phyloP scores from a whole-genome alignment of 2,113 vertebrate species.

The Rattus rattus region DNA sequence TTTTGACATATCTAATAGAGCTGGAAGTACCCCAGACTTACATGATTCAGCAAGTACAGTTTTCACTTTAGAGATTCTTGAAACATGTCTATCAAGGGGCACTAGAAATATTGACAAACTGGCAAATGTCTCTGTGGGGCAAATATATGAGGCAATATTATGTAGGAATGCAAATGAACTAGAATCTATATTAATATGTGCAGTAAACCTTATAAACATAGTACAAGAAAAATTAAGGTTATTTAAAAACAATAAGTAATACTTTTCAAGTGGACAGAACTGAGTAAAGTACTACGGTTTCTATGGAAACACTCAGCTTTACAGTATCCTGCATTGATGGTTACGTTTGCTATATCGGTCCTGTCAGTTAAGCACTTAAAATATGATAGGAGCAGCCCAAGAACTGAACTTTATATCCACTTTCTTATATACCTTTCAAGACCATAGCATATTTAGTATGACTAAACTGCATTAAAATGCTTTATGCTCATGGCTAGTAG shows the following conservation, averaged over 20 bases:
- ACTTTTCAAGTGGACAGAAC: conserved; percentile 1
- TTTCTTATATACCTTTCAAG: neutral
- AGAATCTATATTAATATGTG: neutral
- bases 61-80: conserved; percentile 44
- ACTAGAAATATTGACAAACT: conserved; percentile 21
- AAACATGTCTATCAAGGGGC: neutral
- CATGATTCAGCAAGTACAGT: conserved; percentile 29
- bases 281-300: neutral
- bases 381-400: conserved; percentile 14
- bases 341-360: neutral
- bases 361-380: neutral
- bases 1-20: neutral
- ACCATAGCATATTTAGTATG: neutral
- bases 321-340: neutral
- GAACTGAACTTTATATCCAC: conserved; percentile 37
- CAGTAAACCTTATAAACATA: conserved; percentile 29
- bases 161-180: conserved; percentile 31
- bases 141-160: neutral
- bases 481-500: neutral
- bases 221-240: conserved; percentile 25
- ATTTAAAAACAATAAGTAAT: neutral
- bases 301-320: neutral
- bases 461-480: neutral
- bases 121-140: neutral
- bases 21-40: conserved; percentile 1